A percentile compares a stretch with the other conserved stretches of the same genome.
Conservation (phyloP, 1,140 invertebrate genomes). For the Zeugodacus cucurbitae region DNA sequence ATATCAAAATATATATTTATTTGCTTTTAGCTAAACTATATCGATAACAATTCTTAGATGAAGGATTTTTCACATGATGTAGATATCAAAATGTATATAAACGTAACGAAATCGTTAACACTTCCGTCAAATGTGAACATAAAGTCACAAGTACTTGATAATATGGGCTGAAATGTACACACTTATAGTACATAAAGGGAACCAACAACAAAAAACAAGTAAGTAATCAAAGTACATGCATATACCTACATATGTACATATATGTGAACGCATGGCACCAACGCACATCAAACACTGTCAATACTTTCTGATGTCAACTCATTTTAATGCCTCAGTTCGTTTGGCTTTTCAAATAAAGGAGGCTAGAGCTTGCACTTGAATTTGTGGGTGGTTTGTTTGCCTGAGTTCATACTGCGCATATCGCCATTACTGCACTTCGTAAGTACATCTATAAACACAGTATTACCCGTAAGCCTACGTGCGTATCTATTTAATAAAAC, state of each 20-base stretch:
- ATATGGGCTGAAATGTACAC: background rate
- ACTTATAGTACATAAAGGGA: background rate
- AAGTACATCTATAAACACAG: background rate
- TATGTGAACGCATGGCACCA: background rate
- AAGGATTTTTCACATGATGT: background rate
- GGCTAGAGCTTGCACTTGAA: background rate
- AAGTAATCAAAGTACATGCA: background rate
- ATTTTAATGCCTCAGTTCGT: constrained; percentile 9
- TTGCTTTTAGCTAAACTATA: too few species aligned
- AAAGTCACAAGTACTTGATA: background rate
- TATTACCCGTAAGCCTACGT: background rate
- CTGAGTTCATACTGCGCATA: background rate
- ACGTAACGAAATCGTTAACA: background rate
- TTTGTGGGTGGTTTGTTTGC: background rate
- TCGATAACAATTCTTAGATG: too few species aligned
- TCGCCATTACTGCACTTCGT: background rate
- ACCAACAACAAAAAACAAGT: background rate
- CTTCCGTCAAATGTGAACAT: background rate
- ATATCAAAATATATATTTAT: too few species aligned
- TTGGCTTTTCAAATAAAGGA: background rate
- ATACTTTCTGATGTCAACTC: constrained; percentile 28
- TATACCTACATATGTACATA: background rate
- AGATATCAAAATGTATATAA: background rate
- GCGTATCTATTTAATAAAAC: background rate
- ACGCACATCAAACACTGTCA: background rate